Percentiles rank a stretch among this genome's conserved stretches.
These are phyloP conservation scores for Apodemus agrarius DNA, from an alignment of 2,797 vertebrate species.

Conservation along the genomic window DNA sequence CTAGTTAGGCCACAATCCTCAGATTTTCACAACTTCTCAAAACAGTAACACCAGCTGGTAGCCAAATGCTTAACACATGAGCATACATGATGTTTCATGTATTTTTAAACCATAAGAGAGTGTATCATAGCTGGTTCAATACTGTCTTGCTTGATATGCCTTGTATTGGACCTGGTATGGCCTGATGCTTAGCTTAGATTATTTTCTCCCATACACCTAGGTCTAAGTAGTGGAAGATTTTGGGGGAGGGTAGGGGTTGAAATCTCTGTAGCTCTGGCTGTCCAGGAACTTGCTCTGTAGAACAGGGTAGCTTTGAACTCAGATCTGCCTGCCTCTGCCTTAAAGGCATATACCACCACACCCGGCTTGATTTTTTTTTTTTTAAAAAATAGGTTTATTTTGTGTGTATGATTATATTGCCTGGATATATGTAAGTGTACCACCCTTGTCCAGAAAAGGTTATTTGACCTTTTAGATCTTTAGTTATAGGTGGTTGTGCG, in stretches of 20 bases:
- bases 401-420: not conserved
- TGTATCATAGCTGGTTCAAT: not conserved
- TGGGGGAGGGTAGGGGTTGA: fast-evolving
- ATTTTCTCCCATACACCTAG: not conserved
- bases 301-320: not conserved
- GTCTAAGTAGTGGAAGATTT: not conserved
- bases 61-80: not conserved
- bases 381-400: not conserved
- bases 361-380: not conserved
- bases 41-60: not conserved
- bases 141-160: not conserved
- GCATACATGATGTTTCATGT: not conserved
- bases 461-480: not conserved
- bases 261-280: not conserved
- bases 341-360: not conserved
- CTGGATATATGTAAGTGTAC: not conserved
- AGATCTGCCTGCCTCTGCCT: not conserved
- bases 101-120: not conserved
- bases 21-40: not conserved
- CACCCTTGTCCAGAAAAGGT: not conserved
- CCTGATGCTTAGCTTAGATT: not conserved
- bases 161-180: not conserved
- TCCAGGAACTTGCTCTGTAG: not conserved
- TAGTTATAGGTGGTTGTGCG: not conserved
- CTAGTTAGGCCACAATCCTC: not conserved